These are phyloP conservation scores for Andrena haemorrhoa DNA, from an alignment of 2,888 invertebrate genomes.

Conservation along the genomic window DNA sequence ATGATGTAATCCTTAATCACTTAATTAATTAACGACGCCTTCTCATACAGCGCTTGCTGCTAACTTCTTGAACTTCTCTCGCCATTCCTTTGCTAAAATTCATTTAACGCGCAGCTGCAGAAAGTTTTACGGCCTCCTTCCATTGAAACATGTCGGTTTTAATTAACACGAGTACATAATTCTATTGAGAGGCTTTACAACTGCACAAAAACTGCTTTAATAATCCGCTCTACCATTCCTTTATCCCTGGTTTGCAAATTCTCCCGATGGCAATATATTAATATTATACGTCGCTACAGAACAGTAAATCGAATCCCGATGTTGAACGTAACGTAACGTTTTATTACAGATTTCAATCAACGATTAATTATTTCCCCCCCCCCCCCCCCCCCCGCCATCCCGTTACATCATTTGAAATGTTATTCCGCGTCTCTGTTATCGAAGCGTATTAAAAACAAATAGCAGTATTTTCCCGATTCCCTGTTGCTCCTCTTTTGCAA, in stretches of 20 bases:
- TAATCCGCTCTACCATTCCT: not conserved
- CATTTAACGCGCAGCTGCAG: no score
- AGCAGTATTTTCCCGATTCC: not conserved
- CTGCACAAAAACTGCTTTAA: not conserved
- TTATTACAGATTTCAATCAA: conserved; percentile 15
- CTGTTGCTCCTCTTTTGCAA: not conserved
- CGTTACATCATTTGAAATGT: not conserved
- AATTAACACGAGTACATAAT: no score
- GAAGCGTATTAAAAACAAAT: not conserved
- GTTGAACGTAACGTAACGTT: conserved; percentile 6
- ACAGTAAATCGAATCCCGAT: not conserved
- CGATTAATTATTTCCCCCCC: conserved; percentile 18
- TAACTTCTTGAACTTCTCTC: not conserved
- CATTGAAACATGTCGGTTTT: no score
- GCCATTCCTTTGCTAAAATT: not conserved
- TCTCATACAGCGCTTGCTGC: not conserved
- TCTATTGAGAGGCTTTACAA: no score
- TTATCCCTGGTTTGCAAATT: not conserved
- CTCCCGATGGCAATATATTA: not conserved
- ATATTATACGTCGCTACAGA: not conserved
- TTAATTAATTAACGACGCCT: conserved; percentile 16
- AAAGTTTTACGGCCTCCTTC: no score
- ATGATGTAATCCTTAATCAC: conserved; percentile 13
- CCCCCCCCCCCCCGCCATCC: no score
- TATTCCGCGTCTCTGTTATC: not conserved